Evolutionary conservation across 2,888 invertebrate species (phyloP).

Genomic region (Phanerotoma sp.): DNA sequence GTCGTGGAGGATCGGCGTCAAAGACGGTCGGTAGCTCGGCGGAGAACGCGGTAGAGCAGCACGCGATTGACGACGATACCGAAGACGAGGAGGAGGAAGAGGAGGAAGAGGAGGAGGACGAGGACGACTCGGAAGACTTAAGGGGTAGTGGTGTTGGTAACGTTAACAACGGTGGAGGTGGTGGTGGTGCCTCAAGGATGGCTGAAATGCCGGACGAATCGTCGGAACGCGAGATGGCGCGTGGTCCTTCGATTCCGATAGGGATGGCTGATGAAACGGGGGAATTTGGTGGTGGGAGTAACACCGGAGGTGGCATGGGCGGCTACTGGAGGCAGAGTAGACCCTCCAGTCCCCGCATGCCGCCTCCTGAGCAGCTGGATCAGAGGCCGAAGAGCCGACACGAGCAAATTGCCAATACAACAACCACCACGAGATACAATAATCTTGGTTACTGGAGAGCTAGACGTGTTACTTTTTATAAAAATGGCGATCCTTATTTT

Average conservation of each 20-base stretch:
- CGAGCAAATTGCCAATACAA: constrained; percentile 57
- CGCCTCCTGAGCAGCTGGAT: constrained; percentile 60
- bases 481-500: constrained; percentile 92
- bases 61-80: constrained; percentile 38
- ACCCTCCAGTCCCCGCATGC: constrained; percentile 61
- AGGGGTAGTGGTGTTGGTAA: constrained; percentile 29
- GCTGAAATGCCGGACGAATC: constrained; percentile 29
- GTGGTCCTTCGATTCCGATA: constrained; percentile 14
- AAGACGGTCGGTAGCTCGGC: constrained; percentile 40
- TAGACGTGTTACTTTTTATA: constrained; percentile 83
- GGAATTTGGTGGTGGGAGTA: constrained; percentile 32
- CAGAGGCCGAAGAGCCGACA: constrained; percentile 62
- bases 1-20: constrained; percentile 31
- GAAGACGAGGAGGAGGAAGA: constrained; percentile 33
- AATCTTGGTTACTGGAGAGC: constrained; percentile 88
- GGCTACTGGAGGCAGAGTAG: constrained; percentile 58
- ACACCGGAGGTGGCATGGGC: constrained; percentile 59
- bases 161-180: constrained; percentile 25
- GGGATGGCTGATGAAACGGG: constrained; percentile 34
- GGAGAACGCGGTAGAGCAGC: constrained; percentile 36
- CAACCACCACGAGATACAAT: constrained; percentile 63
- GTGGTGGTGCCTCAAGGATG: too few species aligned
- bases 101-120: constrained; percentile 40
- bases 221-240: constrained; percentile 45
- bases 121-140: constrained; percentile 36